Percentiles rank a stretch among this genome's conserved stretches.
Conservation (phyloP, 2,113 vertebrate genomes). For the Caranx melampygus region DNA sequence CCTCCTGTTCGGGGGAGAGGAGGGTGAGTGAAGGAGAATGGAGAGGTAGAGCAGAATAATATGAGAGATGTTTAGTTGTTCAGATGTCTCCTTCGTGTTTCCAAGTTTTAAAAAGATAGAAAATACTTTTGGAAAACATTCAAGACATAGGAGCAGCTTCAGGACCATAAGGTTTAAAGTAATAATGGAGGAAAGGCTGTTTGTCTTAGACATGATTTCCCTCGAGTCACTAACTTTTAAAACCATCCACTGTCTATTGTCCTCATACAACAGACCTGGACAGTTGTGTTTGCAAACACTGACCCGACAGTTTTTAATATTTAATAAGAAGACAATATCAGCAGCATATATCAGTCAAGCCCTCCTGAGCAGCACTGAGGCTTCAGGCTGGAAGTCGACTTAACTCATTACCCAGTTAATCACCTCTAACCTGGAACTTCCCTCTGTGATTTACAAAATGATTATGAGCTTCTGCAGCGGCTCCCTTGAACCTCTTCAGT, state of each 20-base stretch:
- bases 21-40: not conserved
- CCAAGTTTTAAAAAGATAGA: not conserved
- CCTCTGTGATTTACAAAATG: conserved; percentile 20
- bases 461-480: conserved; percentile 34
- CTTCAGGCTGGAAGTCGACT: not conserved
- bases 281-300: not conserved
- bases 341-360: not conserved
- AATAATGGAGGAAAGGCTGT: not conserved
- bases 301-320: not conserved
- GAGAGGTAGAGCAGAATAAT: not conserved
- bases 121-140: not conserved
- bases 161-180: not conserved
- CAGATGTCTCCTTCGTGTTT: not conserved
- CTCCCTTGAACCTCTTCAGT: conserved; percentile 23
- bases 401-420: conserved; percentile 55
- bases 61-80: not conserved
- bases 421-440: conserved; percentile 51
- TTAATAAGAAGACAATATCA: conserved; percentile 14
- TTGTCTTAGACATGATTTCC: not conserved
- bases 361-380: conserved; percentile 4
- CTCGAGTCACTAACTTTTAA: not conserved
- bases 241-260: not conserved
- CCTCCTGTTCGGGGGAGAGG: conserved; percentile 84
- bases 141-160: not conserved
- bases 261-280: not conserved